A percentile compares a stretch with the other conserved stretches of the same genome.
These are phyloP conservation scores for Channa maculata DNA, from an alignment of 2,113 vertebrate species.

Conservation along the genomic window DNA sequence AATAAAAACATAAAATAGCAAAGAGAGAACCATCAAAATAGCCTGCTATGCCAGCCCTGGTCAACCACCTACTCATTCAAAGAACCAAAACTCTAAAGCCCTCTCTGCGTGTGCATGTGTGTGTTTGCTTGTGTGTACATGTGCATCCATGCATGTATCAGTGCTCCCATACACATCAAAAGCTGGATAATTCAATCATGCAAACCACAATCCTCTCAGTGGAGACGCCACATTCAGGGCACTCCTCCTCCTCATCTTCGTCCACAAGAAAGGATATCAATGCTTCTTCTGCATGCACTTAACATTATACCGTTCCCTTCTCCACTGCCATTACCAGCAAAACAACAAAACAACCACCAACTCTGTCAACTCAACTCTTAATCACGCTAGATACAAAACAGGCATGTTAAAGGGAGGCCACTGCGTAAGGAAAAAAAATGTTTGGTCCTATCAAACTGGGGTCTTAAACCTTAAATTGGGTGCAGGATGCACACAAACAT, in stretches of 20 bases:
- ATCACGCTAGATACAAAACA: slow-evolving; percentile 70
- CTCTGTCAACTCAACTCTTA: slow-evolving; percentile 65
- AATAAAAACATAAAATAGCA: slow-evolving; percentile 42
- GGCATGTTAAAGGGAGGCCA: slow-evolving; percentile 37
- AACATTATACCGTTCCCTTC: slow-evolving; percentile 59
- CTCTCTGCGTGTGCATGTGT: slow-evolving; percentile 21
- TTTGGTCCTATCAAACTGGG: slow-evolving; percentile 38
- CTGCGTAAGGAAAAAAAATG: slow-evolving; percentile 2
- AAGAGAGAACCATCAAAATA: slow-evolving; percentile 44
- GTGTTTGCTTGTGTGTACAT: slow-evolving; percentile 3
- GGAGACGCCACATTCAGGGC: slow-evolving; percentile 64
- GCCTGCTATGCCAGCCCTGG: slow-evolving; percentile 46
- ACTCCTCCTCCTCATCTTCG: slow-evolving; percentile 50
- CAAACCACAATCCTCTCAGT: slow-evolving; percentile 70
- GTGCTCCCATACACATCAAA: slow-evolving; percentile 65
- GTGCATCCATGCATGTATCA: slow-evolving; percentile 45
- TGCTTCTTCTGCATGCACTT: slow-evolving; percentile 65
- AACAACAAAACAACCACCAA: slow-evolving; percentile 78
- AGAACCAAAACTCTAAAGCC: slow-evolving; percentile 48
- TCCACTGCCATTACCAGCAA: slow-evolving; percentile 63
- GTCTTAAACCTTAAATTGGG: slow-evolving; percentile 37
- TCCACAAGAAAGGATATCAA: slow-evolving; percentile 74
- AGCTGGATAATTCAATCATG: slow-evolving; percentile 69
- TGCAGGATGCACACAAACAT: slow-evolving; percentile 21
- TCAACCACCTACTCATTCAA: slow-evolving; percentile 69